phyloP scores from a whole-genome alignment of 2,888 invertebrate genomes.

The Macaria notata region DNA sequence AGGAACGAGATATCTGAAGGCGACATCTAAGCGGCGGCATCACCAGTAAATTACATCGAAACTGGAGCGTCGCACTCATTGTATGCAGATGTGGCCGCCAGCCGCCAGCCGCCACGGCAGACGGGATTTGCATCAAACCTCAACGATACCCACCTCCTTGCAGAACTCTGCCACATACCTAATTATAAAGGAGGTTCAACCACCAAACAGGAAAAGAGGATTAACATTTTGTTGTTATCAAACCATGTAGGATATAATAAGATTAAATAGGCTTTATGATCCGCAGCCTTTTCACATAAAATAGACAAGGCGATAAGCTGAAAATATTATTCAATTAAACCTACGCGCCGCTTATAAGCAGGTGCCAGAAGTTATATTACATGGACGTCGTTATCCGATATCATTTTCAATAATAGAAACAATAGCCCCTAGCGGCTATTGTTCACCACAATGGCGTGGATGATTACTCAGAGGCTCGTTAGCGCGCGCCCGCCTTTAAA shows the following conservation, averaged over 20 bases:
- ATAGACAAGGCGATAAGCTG: constrained; percentile 20
- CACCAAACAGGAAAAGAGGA: constrained; percentile 1
- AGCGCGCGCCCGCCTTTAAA: constrained; percentile 71
- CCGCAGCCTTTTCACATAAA: too few species aligned
- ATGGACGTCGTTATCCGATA: constrained; percentile 48
- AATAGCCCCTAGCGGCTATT: constrained; percentile 71
- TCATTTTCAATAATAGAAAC: constrained; percentile 76
- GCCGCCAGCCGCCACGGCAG: constrained; percentile 45
- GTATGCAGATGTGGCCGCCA: constrained; percentile 73
- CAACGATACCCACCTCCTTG: constrained; percentile 40
- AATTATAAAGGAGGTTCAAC: constrained; percentile 39
- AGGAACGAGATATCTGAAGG: constrained; percentile 66
- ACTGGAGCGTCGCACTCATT: constrained; percentile 71
- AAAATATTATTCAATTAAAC: constrained; percentile 35
- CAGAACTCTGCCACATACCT: constrained; percentile 35
- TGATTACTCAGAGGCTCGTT: constrained; percentile 80
- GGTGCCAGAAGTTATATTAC: constrained; percentile 36
- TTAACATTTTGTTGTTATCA: constrained; percentile 14
- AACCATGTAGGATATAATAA: background rate
- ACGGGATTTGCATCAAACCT: constrained; percentile 69
- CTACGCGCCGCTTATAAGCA: constrained; percentile 35
- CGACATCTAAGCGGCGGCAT: constrained; percentile 69
- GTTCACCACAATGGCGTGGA: constrained; percentile 75
- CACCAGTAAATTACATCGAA: constrained; percentile 72
- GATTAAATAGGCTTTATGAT: background rate